Conservation (phyloP, 2,888 invertebrate species). For the Epirrita christyi region DNA sequence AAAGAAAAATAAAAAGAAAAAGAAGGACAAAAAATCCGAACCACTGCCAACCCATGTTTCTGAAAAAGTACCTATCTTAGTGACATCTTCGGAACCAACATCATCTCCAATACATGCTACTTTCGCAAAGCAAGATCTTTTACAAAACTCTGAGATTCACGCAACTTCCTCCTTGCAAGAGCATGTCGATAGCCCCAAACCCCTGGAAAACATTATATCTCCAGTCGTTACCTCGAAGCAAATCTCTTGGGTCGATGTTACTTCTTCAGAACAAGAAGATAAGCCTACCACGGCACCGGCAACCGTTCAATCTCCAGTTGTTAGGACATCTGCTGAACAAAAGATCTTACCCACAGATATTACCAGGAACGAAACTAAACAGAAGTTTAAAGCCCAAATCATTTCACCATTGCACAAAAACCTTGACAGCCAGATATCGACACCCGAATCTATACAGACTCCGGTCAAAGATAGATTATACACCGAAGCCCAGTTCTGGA, state of each 20-base stretch:
- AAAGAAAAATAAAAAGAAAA: constrained; percentile 69
- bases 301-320: neutral
- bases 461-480: constrained; percentile 74
- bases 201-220: neutral
- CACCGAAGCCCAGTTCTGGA: constrained; percentile 79
- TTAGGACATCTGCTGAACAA: neutral
- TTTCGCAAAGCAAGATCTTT: constrained; percentile 43
- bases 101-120: constrained; percentile 43
- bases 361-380: neutral
- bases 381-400: constrained; percentile 15
- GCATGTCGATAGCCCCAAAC: neutral
- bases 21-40: constrained; percentile 57
- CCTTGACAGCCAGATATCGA: constrained; percentile 57
- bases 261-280: constrained; percentile 46
- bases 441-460: constrained; percentile 72
- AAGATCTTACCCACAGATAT: neutral
- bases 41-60: constrained; percentile 30
- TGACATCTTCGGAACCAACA: constrained; percentile 36
- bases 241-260: constrained; percentile 41
- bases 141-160: neutral
- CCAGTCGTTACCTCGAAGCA: neutral
- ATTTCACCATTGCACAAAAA: constrained; percentile 33
- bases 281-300: neutral
- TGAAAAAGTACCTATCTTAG: constrained; percentile 42
- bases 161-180: constrained; percentile 1